Base-by-base conservation (phyloP, 2,797 vertebrate species). In the Falco biarmicus region DNA sequence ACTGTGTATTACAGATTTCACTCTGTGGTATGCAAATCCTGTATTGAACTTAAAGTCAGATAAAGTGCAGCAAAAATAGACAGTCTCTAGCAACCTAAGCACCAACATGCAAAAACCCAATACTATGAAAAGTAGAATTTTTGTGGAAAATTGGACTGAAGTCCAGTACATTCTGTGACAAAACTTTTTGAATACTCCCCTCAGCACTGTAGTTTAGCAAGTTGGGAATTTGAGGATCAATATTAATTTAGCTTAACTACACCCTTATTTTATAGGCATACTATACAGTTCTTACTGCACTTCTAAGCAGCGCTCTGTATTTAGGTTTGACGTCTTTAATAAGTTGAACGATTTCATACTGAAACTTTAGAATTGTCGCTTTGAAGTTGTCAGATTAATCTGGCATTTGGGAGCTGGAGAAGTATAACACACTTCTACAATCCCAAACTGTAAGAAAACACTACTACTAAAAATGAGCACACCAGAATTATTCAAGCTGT, bases 351-450 rank as follows among this genome's bases (percentile, higher is more conserved):
- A 13, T 84, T 89, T 53, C 10, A 24, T 69, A 64, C 24, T 86
- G 43, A 59, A 74, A 65, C 56, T 51, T 83, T 48, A 56, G 34
- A 87, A 83, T 16, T 74, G 47, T 37, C 64, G 37, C 70, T 83
- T 78, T 90, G 37, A 78, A 75, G n/a, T 21, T 78, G 53, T 64
- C 31, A 70, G 26, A 51, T 53, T 28, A 61, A 83, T 29, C 25
- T 53, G 73, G 15, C 31, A 64, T 56, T 69, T 70, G 73, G 68
- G 41, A 77, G 66, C 47, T 82, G 32, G 51, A 63, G 48, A 43
- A 69, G 24, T 17, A 17, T 34, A 73, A 60, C 26, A 17, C 0
- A 0, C 8, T 56, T 48, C 25, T 57, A 11, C 1, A 8, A 13
- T 57, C 47, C 70, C 60, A 45, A 57, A 1, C 51, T 70, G 18